Conservation (phyloP, 23 tunicate genomes). For the Phallusia fumigata region DNA sequence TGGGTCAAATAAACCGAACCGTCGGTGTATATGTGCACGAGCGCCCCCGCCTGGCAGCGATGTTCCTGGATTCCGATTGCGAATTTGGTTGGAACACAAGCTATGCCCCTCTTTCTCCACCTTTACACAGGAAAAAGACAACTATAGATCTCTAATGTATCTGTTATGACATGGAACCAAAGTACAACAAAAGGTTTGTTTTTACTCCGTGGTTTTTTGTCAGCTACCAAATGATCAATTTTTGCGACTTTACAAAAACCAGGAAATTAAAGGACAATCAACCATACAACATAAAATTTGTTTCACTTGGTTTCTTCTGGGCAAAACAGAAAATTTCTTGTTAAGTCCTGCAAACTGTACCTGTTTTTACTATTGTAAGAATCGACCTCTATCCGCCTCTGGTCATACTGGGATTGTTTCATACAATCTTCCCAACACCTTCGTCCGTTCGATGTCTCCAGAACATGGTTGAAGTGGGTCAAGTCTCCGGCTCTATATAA, state of each 20-base stretch:
- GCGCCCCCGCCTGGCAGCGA: slow-evolving; percentile 70
- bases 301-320: background rate
- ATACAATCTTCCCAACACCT: slow-evolving; percentile 44
- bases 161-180: too few relatives aligned
- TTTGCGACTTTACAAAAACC: background rate
- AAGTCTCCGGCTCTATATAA: slow-evolving; percentile 35
- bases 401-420: slow-evolving; percentile 3
- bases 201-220: too few relatives aligned
- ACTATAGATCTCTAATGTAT: too few relatives aligned
- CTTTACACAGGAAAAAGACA: too few relatives aligned
- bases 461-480: background rate
- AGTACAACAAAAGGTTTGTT: too few relatives aligned
- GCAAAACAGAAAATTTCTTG: background rate
- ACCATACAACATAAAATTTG: background rate
- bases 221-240: too few relatives aligned
- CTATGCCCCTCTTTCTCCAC: slow-evolving; percentile 51
- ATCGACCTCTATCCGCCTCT: slow-evolving; percentile 12
- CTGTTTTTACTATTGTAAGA: slow-evolving; percentile 32
- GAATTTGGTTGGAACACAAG: slow-evolving; percentile 43
- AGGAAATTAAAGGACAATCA: background rate
- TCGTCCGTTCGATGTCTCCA: slow-evolving; percentile 10
- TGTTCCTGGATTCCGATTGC: slow-evolving; percentile 10
- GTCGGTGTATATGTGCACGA: slow-evolving; percentile 74
- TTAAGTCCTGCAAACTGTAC: background rate
- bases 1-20: slow-evolving; percentile 77